Conservation (phyloP, 2,888 invertebrate species). For the Andricus quercusramuli region DNA sequence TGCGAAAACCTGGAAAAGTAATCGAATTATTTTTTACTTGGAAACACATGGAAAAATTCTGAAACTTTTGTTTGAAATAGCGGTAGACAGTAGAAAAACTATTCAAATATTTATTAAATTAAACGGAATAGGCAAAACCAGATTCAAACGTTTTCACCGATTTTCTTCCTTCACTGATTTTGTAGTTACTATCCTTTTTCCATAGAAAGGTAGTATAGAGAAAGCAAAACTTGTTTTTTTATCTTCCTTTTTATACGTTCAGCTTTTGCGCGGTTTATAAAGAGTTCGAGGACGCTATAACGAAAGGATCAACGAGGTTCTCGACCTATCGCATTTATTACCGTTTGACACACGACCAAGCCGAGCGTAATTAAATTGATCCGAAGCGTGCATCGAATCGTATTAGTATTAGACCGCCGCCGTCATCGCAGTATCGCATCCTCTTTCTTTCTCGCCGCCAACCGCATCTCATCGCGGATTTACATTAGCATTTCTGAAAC, state of each 20-base stretch:
- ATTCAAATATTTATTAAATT: no score
- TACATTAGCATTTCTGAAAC: not conserved
- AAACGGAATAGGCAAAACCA: no score
- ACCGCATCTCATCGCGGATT: not conserved
- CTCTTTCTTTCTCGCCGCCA: constrained; percentile 1
- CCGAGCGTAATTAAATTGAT: constrained; percentile 63
- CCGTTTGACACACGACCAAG: constrained; percentile 56
- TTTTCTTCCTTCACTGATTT: no score
- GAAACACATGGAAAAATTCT: no score
- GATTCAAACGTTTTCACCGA: no score
- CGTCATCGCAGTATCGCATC: constrained; percentile 26
- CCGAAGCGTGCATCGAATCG: constrained; percentile 59
- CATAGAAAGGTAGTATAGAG: no score
- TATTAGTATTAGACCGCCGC: constrained; percentile 54
- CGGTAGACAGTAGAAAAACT: no score
- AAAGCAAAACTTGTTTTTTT: not conserved
- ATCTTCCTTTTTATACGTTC: not conserved
- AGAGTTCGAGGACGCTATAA: constrained; percentile 3
- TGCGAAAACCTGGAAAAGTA: no score
- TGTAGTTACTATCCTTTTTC: no score
- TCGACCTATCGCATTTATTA: constrained; percentile 54
- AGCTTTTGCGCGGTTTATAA: not conserved
- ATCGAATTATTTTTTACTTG: no score
- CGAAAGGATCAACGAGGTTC: constrained; percentile 37
- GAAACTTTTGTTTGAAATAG: no score